These are phyloP conservation scores for Oxytorus armatus DNA, from an alignment of 2,888 invertebrate species.

Conservation along the genomic window DNA sequence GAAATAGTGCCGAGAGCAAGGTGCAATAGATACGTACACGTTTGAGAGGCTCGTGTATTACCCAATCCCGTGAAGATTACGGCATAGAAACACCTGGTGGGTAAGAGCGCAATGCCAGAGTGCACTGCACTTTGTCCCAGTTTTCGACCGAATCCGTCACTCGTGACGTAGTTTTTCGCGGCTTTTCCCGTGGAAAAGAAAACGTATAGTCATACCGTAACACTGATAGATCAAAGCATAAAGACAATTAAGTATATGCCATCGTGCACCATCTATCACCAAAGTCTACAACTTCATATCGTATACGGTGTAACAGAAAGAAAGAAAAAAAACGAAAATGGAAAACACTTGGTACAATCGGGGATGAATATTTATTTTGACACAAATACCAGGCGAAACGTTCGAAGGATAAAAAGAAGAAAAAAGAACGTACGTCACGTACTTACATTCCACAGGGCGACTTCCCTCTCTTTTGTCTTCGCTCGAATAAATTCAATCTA, in stretches of 20 bases:
- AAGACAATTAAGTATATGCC: too few species aligned
- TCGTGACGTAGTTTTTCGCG: conserved; percentile 83
- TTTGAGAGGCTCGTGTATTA: conserved; percentile 75
- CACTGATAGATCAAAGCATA: too few species aligned
- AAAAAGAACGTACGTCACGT: conserved; percentile 61
- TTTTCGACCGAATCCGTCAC: conserved; percentile 83
- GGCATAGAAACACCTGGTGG: conserved; percentile 84
- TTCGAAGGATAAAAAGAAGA: conserved; percentile 11
- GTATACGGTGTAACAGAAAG: conserved; percentile 8
- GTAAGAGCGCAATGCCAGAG: conserved; percentile 84
- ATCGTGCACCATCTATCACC: too few species aligned
- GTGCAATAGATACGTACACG: conserved; percentile 70
- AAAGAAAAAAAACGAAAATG: too few species aligned
- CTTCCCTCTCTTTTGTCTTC: conserved; percentile 63
- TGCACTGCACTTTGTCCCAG: conserved; percentile 85
- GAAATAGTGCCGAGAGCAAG: conserved; percentile 11
- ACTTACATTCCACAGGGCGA: conserved; percentile 76
- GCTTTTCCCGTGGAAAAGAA: conserved; percentile 75
- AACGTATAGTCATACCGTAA: conserved; percentile 31
- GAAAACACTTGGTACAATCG: conserved; percentile 13
- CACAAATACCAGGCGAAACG: conserved; percentile 22
- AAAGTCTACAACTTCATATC: too few species aligned
- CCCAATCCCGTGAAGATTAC: conserved; percentile 83
- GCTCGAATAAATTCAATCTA: conserved; percentile 15
- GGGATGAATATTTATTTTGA: too few species aligned